Evolutionary conservation across 2,797 vertebrate genomes (phyloP).

Genomic region (Tenualosa ilisha): DNA sequence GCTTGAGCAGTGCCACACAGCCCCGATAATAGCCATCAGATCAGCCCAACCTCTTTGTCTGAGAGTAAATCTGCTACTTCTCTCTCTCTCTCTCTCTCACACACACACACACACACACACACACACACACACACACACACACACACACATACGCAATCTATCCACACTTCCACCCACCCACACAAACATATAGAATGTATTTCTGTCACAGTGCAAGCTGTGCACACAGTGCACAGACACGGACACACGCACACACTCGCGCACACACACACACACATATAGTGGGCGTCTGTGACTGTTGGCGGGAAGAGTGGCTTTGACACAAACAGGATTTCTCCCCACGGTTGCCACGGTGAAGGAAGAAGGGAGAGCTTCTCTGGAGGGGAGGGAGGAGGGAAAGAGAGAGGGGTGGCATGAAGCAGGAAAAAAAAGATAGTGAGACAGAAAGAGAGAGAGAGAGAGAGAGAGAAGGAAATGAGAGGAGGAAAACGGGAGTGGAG

Average conservation of each 20-base stretch:
- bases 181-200: constrained; percentile 42
- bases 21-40: constrained; percentile 93
- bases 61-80: constrained; percentile 80
- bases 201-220: constrained; percentile 32
- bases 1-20: constrained; percentile 82
- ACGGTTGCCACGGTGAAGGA: constrained; percentile 63
- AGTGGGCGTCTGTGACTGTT: constrained; percentile 44
- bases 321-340: constrained; percentile 62
- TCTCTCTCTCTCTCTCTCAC: constrained; percentile 59
- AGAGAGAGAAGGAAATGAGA: constrained; percentile 35
- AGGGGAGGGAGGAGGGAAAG: constrained; percentile 4
- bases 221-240: constrained; percentile 31
- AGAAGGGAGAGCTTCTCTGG: not conserved
- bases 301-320: constrained; percentile 49
- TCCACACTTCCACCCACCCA: constrained; percentile 36
- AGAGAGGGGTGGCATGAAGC: not conserved
- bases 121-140: constrained; percentile 34
- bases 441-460: not conserved
- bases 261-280: constrained; percentile 28
- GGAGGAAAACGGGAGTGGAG: constrained; percentile 37
- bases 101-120: constrained; percentile 37
- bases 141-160: not conserved
- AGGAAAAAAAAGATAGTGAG: not conserved
- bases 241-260: constrained; percentile 32
- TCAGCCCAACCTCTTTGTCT: constrained; percentile 89